Evolutionary conservation across 2,797 vertebrate genomes (phyloP), one percentile per base, ranked within the genome.

Genomic region (Falco rusticolus): DNA sequence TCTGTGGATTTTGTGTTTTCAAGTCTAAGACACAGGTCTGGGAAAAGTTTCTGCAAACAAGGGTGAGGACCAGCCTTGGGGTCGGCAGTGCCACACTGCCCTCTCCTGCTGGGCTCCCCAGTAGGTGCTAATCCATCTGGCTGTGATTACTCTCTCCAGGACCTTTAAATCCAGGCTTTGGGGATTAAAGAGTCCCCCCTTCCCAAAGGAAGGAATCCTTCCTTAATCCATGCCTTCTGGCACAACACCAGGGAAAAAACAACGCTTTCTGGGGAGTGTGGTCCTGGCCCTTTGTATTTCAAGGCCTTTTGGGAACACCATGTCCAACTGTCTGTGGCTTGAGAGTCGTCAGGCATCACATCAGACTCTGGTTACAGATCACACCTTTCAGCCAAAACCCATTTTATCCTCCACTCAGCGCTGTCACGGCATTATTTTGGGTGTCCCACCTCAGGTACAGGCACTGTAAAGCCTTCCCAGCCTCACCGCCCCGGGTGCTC

Each of bases 141-240:
- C 54, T 93, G 88, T 89, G 74, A 95, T 96, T 94, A 96, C 70
- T 92, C 80, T 95, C 77, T 92, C 77, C 48, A 82, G 88, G 77
- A 94, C 87, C 54, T 84, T 92, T 94, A 96, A 94, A 92, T 82
- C 81, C 90, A 81, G 80, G 90, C 63, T 96, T 89, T 84, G 48
- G 16, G 25, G 92, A 95, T 96, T 96, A 97, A 89, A 88, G 59
- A 93, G 43, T 60, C 10, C 21, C 37, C 65, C 28, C 6, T 86
- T 94, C 63, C 86, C 66, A 89, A 87, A 92, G 25, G 31, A 93
- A 81, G 92, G 93, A 95, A 93, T 90, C 39, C 51, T 95, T 47
- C 51, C 19, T 96, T 95, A 96, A 96, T 90, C 92, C 34, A 48
- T 4, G 71, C 54, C 74, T 63, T 33, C 84, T 53, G 74, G 39